phyloP scores from a whole-genome alignment of 2,888 invertebrate species.

The Tiliacea citrago region DNA sequence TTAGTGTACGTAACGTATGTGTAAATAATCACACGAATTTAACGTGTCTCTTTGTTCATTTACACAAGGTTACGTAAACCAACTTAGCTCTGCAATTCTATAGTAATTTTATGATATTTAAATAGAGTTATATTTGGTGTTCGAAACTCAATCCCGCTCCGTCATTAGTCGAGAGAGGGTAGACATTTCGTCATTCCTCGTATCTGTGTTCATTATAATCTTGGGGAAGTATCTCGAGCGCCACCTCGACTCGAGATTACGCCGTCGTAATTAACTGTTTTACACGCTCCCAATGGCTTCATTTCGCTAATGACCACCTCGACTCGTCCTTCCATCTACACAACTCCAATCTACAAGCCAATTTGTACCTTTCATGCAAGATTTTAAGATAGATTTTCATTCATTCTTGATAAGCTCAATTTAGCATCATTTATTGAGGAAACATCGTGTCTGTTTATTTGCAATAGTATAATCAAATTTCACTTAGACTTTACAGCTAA shows the following conservation, averaged over 20 bases:
- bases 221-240: slow-evolving; percentile 73
- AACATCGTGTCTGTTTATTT: slow-evolving; percentile 52
- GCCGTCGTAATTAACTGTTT: slow-evolving; percentile 87
- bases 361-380: slow-evolving; percentile 67
- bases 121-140: slow-evolving; percentile 35
- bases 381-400: slow-evolving; percentile 55
- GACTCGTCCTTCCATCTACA: slow-evolving; percentile 78
- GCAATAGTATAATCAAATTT: slow-evolving; percentile 55
- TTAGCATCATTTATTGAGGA: slow-evolving; percentile 55
- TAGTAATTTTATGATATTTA: slow-evolving; percentile 29
- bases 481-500: slow-evolving; percentile 48
- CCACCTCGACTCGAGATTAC: slow-evolving; percentile 78
- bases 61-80: background rate
- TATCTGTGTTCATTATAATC: slow-evolving; percentile 76
- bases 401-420: slow-evolving; percentile 51
- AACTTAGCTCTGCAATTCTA: slow-evolving; percentile 8
- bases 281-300: slow-evolving; percentile 88
- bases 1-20: background rate
- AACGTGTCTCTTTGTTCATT: slow-evolving; percentile 14
- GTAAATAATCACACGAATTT: background rate
- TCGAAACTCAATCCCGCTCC: slow-evolving; percentile 45
- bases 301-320: slow-evolving; percentile 87
- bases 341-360: slow-evolving; percentile 65
- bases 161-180: slow-evolving; percentile 56
- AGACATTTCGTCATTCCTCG: slow-evolving; percentile 69